A percentile compares a stretch with the other conserved stretches of the same genome.
Evolutionary conservation across 2,888 invertebrate species (phyloP).

Genomic region (Cynaeus angustus): DNA sequence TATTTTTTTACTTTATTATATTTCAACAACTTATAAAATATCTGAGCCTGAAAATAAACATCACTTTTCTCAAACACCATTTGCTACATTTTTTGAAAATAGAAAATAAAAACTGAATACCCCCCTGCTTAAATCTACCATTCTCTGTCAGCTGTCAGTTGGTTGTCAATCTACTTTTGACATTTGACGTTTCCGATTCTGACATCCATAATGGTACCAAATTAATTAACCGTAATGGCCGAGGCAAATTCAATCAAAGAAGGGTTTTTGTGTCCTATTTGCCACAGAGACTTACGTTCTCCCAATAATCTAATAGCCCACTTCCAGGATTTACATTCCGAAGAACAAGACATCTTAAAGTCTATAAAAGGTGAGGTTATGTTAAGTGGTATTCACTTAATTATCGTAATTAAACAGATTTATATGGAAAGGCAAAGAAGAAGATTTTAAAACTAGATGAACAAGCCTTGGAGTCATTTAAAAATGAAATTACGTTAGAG

Average conservation of each 20-base stretch:
- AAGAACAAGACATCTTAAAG: slow-evolving; percentile 88
- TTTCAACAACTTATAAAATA: too few species aligned
- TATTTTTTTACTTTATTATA: too few species aligned
- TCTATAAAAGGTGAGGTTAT: slow-evolving; percentile 80
- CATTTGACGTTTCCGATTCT: neutral
- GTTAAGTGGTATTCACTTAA: neutral
- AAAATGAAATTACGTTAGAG: slow-evolving; percentile 69
- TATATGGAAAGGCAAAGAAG: slow-evolving; percentile 93
- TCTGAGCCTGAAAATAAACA: too few species aligned
- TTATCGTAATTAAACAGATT: slow-evolving; percentile 67
- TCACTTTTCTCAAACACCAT: too few species aligned
- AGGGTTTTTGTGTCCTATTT: slow-evolving; percentile 96
- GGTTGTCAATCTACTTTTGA: neutral
- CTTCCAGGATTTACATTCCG: slow-evolving; percentile 91
- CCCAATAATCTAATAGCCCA: slow-evolving; percentile 88
- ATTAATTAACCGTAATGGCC: slow-evolving; percentile 49
- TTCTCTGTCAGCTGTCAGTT: too few species aligned
- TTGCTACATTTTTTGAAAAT: too few species aligned
- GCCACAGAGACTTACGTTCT: slow-evolving; percentile 91
- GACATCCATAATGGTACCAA: neutral
- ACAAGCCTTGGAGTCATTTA: slow-evolving; percentile 76
- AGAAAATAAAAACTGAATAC: too few species aligned
- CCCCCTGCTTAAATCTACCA: neutral
- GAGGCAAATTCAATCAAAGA: slow-evolving; percentile 78
- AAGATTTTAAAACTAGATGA: slow-evolving; percentile 87